Percentiles rank a stretch among this genome's conserved stretches.
phyloP scores from a whole-genome alignment of 2,113 vertebrate genomes.

The Todiramphus saurophagus region DNA sequence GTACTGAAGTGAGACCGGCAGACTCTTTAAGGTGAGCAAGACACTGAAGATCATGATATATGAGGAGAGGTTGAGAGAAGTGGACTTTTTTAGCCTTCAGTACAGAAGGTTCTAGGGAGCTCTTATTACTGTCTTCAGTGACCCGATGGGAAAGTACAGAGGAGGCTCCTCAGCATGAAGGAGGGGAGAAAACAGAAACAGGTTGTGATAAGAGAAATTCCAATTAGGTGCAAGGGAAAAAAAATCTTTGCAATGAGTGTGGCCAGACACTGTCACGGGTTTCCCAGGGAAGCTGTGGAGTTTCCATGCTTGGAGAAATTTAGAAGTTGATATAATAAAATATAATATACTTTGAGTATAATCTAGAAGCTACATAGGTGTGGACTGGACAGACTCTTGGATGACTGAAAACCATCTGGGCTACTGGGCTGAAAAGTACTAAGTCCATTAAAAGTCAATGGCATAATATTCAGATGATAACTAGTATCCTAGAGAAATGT shows the following conservation, averaged over 20 bases:
- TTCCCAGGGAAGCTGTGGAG: too few relatives aligned
- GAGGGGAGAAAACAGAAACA: background rate
- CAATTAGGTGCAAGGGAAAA: background rate
- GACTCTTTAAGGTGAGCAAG: background rate
- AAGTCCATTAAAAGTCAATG: background rate
- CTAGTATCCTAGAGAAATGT: background rate
- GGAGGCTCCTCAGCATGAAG: background rate
- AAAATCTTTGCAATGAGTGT: background rate
- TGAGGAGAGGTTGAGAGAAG: background rate
- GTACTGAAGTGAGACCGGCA: background rate
- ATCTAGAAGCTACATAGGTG: background rate
- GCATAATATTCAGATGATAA: background rate
- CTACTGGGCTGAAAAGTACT: background rate
- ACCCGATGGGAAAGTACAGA: background rate
- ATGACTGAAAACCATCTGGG: background rate
- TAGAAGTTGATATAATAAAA: background rate
- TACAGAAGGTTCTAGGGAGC: background rate
- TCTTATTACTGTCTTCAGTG: background rate
- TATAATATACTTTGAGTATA: background rate
- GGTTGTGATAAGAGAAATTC: background rate
- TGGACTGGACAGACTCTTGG: background rate
- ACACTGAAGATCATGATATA: background rate
- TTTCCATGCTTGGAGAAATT: background rate
- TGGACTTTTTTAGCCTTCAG: background rate
- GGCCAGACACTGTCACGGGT: too few relatives aligned